Base-by-base conservation (phyloP, 2,113 vertebrate genomes). In the Eleginops maclovinus region DNA sequence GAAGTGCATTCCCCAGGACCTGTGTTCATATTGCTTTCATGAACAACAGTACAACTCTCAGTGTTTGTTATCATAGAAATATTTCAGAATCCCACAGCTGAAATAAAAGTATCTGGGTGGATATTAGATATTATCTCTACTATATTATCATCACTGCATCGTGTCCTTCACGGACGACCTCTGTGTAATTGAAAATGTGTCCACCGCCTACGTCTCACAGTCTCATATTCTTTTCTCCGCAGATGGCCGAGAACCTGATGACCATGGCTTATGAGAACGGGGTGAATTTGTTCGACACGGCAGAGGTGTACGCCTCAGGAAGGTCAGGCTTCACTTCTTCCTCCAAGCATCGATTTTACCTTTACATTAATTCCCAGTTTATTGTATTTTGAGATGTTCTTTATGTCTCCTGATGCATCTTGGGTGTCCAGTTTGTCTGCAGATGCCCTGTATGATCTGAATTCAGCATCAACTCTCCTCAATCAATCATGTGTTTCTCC, bases 211-310 rank as follows among this genome's bases (percentile, higher is more conserved):
- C 26, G 13, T 81, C 36, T 80, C 68, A 81, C 70, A 67, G 50
- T 88, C 60, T 89, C 50, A 72, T 19, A 84, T n/a, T 79, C 74
- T 89, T 44, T 82, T 91, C 75, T 60, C 88, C 75, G 58, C 70
- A 99, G 98, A 96, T 97, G 90, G 98, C 98, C 0, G 98, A 99
- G 86, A 97, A 96, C 90, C 91, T 99, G 91, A 98, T 99, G 98
- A 96, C 97, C 14, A 96, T 99, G 6, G 98, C 98, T 17, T 99
- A 98, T 21, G 98, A 99, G 85, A 97, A 96, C 1, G 98, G 98
- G 1, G 96, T 99, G 60, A 99, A 99, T 90, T 95, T 99, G 13
- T 99, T 99, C 26, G 98, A 99, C 85, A 99, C 98, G 0, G 98
- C 98, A 0, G 98, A 99, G 91, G 98, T 99, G 80, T 99, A 99